These are phyloP conservation scores for Ardeotis arabs DNA, from an alignment of 2,113 vertebrate genomes.

Conservation along the genomic window DNA sequence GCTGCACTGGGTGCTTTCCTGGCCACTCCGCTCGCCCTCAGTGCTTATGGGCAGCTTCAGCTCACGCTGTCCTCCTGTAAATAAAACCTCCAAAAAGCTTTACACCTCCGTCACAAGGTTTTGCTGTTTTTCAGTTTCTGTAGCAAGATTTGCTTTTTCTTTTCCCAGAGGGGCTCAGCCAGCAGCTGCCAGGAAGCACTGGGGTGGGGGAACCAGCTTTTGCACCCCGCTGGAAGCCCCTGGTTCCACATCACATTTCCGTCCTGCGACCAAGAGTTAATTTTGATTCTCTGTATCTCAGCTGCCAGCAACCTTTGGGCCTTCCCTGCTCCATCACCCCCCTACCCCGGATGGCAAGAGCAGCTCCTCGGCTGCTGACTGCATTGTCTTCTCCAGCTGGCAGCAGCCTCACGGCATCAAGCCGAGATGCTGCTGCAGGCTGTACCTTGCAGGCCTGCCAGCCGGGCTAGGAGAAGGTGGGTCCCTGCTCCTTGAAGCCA, in stretches of 20 bases:
- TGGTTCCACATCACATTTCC: background rate
- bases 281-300: background rate
- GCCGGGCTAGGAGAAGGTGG: background rate
- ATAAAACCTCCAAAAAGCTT: background rate
- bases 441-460: background rate
- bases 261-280: fast-evolving
- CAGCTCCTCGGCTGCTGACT: background rate
- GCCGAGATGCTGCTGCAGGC: background rate
- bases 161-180: background rate
- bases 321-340: background rate
- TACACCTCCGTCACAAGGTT: fast-evolving
- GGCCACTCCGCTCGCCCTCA: background rate
- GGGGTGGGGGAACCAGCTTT: too few species aligned
- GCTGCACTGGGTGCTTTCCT: background rate
- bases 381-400: background rate
- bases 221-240: background rate
- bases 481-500: background rate
- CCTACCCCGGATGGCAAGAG: background rate
- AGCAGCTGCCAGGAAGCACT: background rate
- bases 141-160: background rate
- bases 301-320: background rate
- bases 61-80: background rate
- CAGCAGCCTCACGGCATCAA: background rate
- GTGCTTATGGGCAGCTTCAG: background rate
- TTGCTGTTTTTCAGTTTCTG: background rate